Evolutionary conservation across 2,888 invertebrate genomes (phyloP).

Genomic region (Monoplex corrugatus): DNA sequence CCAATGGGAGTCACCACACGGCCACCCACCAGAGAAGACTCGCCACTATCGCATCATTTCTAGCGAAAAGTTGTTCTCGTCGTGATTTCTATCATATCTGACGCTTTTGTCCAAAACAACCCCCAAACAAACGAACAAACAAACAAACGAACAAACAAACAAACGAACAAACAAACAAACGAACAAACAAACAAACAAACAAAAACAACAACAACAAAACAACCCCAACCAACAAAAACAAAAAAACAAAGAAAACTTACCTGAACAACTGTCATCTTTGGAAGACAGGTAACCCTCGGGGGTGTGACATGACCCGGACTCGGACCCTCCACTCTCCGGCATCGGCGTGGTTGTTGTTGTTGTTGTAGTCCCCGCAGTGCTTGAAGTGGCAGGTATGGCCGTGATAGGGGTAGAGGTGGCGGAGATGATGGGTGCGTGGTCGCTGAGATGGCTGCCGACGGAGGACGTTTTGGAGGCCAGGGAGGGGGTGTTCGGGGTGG

Average conservation of each 20-base stretch:
- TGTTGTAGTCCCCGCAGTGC: too few relatives aligned
- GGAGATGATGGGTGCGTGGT: neutral
- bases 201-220: neutral
- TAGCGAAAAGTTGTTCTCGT: too few relatives aligned
- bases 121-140: too few relatives aligned
- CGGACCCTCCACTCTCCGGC: neutral
- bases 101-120: too few relatives aligned
- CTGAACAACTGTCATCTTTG: constrained; percentile 64
- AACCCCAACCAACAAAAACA: constrained; percentile 43
- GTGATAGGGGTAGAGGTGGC: neutral
- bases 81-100: too few relatives aligned
- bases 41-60: too few relatives aligned
- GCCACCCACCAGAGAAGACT: too few relatives aligned
- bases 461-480: constrained; percentile 61
- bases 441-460: neutral
- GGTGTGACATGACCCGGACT: constrained; percentile 31
- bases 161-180: neutral
- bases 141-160: too few relatives aligned
- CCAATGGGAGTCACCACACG: too few relatives aligned
- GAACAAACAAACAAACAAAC: neutral
- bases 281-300: constrained; percentile 61
- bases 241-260: too few relatives aligned
- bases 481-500: constrained; percentile 20
- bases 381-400: too few relatives aligned
- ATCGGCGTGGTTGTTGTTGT: constrained; percentile 68